Conservation (phyloP, 2,797 vertebrate species). For the Oceanodroma leucorhoa region DNA sequence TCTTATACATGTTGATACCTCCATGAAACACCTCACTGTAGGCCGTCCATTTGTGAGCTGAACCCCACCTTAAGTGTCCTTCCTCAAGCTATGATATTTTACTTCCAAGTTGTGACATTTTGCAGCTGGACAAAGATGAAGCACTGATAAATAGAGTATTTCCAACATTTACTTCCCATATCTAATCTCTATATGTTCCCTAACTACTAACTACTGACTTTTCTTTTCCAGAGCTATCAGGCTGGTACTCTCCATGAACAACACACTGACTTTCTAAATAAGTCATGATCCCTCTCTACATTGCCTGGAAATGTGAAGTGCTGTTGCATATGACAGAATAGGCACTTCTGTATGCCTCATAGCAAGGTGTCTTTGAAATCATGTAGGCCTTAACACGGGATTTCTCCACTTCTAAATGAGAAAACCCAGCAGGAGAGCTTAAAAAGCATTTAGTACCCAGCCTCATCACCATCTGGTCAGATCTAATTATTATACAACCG, state of each 20-base stretch:
- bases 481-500: conserved; percentile 74
- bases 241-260: not conserved
- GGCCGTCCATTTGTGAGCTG: not conserved
- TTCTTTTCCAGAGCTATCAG: not conserved
- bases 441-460: conserved; percentile 61
- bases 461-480: conserved; percentile 79
- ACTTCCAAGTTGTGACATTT: not conserved
- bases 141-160: not conserved
- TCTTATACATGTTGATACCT: not conserved
- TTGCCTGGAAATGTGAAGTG: not conserved
- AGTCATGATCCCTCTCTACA: not conserved
- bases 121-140: not conserved
- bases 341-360: not conserved
- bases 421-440: conserved; percentile 66
- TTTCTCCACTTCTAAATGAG: conserved; percentile 56
- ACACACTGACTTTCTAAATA: not conserved
- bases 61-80: not conserved
- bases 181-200: not conserved
- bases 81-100: not conserved
- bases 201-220: not conserved
- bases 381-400: not conserved
- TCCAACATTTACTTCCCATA: not conserved
- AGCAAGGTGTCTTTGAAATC: conserved; percentile 42
- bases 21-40: not conserved
- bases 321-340: not conserved